A percentile compares a stretch with the other conserved stretches of the same genome.
Evolutionary conservation across 2,797 vertebrate species (phyloP).

Genomic region (Momotus momota): DNA sequence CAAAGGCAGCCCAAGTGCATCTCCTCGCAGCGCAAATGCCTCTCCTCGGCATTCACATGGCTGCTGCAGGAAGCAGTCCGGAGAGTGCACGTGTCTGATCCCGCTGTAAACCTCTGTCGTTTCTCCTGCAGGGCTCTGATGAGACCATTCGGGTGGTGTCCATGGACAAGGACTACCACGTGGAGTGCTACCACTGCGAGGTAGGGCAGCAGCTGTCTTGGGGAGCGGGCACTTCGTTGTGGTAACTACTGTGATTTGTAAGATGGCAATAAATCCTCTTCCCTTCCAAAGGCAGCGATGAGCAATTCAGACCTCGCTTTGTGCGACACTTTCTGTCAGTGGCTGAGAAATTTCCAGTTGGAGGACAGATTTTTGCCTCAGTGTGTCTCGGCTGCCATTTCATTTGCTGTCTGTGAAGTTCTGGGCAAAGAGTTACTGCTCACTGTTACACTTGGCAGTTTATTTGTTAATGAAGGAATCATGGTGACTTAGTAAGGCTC

Average conservation of each 20-base stretch:
- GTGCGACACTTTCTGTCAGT: not conserved
- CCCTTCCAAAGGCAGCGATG: not conserved
- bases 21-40: not conserved
- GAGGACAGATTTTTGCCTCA: not conserved
- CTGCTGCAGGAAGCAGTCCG: not conserved
- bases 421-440: not conserved
- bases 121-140: conserved; percentile 88
- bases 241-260: not conserved
- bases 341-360: not conserved
- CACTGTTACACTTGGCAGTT: not conserved
- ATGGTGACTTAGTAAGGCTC: not conserved
- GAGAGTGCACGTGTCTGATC: not conserved
- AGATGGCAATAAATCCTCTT: not conserved
- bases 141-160: conserved; percentile 97
- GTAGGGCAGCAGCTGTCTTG: conserved; percentile 76
- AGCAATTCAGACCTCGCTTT: not conserved
- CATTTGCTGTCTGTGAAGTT: not conserved
- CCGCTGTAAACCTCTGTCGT: not conserved
- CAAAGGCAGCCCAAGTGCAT: not conserved
- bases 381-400: not conserved
- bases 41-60: too few species aligned
- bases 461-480: not conserved
- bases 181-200: conserved; percentile 96
- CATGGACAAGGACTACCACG: conserved; percentile 97
- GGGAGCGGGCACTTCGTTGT: not conserved